Conservation (phyloP, 53 echinoderm and acorn worm species). For the Hippasteria phrygiana region DNA sequence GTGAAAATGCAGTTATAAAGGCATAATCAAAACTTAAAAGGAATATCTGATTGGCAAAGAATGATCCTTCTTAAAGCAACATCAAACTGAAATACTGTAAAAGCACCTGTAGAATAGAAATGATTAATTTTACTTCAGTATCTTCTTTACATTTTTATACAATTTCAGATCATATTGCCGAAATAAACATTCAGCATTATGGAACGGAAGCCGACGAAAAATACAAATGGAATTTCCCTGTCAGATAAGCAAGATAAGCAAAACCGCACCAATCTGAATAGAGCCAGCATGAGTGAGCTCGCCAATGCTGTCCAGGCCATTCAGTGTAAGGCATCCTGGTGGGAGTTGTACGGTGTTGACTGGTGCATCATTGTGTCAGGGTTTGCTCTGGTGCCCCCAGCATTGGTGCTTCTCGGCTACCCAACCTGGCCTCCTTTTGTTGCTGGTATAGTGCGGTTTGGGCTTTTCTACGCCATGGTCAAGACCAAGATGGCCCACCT, state of each 20-base stretch:
- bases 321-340: slow-evolving; percentile 68
- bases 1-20: too few relatives aligned
- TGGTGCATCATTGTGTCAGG: slow-evolving; percentile 73
- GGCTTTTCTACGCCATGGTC: slow-evolving; percentile 70
- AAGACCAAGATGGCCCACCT: slow-evolving; percentile 78
- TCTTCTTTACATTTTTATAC: neutral
- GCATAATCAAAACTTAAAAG: too few relatives aligned
- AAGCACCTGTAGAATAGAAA: too few relatives aligned
- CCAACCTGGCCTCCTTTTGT: slow-evolving; percentile 48
- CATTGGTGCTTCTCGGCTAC: slow-evolving; percentile 61
- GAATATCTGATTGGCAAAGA: too few relatives aligned
- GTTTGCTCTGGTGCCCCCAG: slow-evolving; percentile 60
- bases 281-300: slow-evolving; percentile 61
- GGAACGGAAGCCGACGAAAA: slow-evolving; percentile 15
- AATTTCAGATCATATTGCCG: neutral
- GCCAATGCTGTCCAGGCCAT: slow-evolving; percentile 58
- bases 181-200: neutral
- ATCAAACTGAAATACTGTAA: too few relatives aligned
- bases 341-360: slow-evolving; percentile 85
- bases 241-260: neutral
- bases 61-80: too few relatives aligned
- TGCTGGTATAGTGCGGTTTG: slow-evolving; percentile 68
- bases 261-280: neutral
- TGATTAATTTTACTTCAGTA: too few relatives aligned
- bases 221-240: neutral